These are phyloP conservation scores for Odontomachus brunneus DNA, from an alignment of 1,140 invertebrate genomes.

Conservation along the genomic window DNA sequence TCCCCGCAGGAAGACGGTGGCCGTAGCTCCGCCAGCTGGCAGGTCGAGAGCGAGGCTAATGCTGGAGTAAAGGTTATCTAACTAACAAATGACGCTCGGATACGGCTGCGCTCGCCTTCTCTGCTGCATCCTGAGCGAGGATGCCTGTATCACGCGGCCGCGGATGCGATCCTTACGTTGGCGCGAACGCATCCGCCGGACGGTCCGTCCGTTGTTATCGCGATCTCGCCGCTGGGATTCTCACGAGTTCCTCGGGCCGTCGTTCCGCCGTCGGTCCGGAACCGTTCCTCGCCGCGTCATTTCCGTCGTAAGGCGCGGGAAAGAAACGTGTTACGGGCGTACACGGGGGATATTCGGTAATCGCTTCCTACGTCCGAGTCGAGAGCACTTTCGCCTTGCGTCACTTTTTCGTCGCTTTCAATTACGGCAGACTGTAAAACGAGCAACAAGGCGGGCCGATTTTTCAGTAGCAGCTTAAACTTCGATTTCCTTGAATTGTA, in stretches of 20 bases:
- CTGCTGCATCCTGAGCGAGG: conserved; percentile 26
- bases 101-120: conserved; percentile 32
- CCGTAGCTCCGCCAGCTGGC: conserved; percentile 25
- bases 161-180: conserved; percentile 27
- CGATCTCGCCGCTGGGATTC: conserved; percentile 44
- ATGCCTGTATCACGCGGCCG: conserved; percentile 16
- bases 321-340: background rate
- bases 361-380: conserved; percentile 2
- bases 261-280: conserved; percentile 5
- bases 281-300: conserved; percentile 7
- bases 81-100: conserved; percentile 44
- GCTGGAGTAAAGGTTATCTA: conserved; percentile 56
- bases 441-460: too few relatives aligned
- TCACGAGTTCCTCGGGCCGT: conserved; percentile 24
- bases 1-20: conserved; percentile 22
- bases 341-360: background rate
- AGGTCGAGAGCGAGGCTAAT: conserved; percentile 56
- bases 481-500: too few relatives aligned
- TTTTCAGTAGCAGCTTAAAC: too few relatives aligned
- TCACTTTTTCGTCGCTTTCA: too few relatives aligned
- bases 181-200: conserved; percentile 29
- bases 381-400: background rate
- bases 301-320: conserved; percentile 27
- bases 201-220: conserved; percentile 38
- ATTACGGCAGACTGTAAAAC: too few relatives aligned